These are phyloP conservation scores for Periphyllus acericola DNA, from an alignment of 2,888 invertebrate species.

Conservation along the genomic window DNA sequence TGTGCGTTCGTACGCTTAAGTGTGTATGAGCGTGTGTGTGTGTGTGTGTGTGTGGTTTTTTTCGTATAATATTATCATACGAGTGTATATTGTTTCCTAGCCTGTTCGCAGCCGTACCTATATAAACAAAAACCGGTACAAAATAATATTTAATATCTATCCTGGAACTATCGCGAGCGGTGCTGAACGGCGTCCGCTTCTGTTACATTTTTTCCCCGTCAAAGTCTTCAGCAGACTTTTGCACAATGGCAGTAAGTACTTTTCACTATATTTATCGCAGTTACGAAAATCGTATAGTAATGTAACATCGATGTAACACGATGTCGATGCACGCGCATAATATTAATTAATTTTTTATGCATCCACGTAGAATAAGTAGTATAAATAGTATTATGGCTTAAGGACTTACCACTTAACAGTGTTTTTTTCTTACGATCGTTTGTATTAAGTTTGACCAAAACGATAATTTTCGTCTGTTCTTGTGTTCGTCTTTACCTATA, in stretches of 20 bases:
- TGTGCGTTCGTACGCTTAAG: too few relatives aligned
- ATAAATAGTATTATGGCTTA: too few relatives aligned
- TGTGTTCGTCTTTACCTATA: too few relatives aligned
- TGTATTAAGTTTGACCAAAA: background rate
- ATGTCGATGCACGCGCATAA: too few relatives aligned
- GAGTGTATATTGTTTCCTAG: constrained; percentile 45
- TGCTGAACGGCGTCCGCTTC: constrained; percentile 6
- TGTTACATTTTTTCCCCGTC: background rate
- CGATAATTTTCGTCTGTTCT: too few relatives aligned
- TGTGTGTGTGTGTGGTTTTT: background rate
- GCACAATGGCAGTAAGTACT: constrained; percentile 56
- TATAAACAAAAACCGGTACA: constrained; percentile 53
- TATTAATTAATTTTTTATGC: too few relatives aligned
- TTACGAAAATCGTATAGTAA: too few relatives aligned
- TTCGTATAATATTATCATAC: constrained; percentile 3
- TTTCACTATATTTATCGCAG: background rate
- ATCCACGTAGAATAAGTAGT: too few relatives aligned
- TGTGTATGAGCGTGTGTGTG: background rate
- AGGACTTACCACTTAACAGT: too few relatives aligned
- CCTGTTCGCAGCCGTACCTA: constrained; percentile 41
- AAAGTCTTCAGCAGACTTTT: constrained; percentile 6
- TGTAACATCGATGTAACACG: too few relatives aligned
- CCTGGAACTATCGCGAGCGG: constrained; percentile 10
- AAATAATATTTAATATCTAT: constrained; percentile 29
- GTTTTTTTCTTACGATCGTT: background rate